A percentile compares a stretch with the other conserved stretches of the same genome.
Evolutionary conservation across 1,140 invertebrate species (phyloP).

Genomic region (Cydia splendana): DNA sequence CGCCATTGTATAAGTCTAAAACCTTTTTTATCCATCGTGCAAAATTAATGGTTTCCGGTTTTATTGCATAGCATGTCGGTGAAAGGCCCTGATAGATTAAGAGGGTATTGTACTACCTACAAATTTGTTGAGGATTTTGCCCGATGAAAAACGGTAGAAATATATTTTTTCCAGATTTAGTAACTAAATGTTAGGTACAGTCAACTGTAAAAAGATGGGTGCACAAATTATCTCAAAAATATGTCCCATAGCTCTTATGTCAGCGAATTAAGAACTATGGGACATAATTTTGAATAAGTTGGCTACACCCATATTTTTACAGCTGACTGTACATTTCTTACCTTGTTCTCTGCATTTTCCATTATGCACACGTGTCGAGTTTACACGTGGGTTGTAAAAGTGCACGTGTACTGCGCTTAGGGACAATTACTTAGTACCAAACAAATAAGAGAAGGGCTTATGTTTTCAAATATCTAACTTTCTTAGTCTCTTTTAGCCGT

Average conservation of each 20-base stretch:
- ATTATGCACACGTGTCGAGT: neutral
- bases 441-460: neutral
- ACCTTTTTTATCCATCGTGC: neutral
- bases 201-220: too few species aligned
- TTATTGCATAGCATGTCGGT: neutral
- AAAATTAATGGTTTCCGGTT: constrained; percentile 9
- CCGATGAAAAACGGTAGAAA: neutral
- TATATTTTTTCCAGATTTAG: too few species aligned
- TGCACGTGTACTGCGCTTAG: neutral
- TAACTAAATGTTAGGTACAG: too few species aligned
- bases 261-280: too few species aligned
- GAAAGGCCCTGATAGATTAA: too few species aligned
- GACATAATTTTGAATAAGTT: too few species aligned
- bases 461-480: neutral
- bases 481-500: neutral
- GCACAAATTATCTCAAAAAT: too few species aligned
- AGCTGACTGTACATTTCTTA: too few species aligned
- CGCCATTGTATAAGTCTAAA: constrained; percentile 5
- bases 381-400: neutral
- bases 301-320: too few species aligned
- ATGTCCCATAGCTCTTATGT: too few species aligned
- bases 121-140: too few species aligned
- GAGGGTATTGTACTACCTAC: too few species aligned
- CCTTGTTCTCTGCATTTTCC: neutral
- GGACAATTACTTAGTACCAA: neutral